Evolutionary conservation across 2,113 vertebrate genomes (phyloP), one percentile per base, ranked within the genome.

Genomic region (Baryphthengus martii): DNA sequence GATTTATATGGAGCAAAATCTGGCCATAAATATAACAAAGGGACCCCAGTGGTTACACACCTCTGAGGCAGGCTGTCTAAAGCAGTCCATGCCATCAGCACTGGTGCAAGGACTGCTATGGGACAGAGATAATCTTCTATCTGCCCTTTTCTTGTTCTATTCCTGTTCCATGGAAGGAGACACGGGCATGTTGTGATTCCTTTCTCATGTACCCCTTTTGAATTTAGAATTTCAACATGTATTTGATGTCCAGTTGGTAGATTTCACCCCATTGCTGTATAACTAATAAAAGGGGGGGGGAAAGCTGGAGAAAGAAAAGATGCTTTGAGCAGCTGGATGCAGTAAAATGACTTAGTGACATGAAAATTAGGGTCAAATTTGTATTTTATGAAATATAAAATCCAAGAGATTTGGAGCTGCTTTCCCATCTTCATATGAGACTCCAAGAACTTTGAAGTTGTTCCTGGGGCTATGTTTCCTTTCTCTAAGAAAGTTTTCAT

Each of bases 161-260:
- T 76, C 65, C 56, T 71, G 40, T 42, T 44, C 45, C 62, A 3
- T 5, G 17, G 37, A 39, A 23, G 45, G 11, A 63, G 5, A 6
- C 63, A 10, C 1, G 7, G 23, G 10, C 7, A 6, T 17, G 45
- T 49, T 25, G 4, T 11, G 6, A 4, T 17, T 19, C 44, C 23
- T 14, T 10, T 3, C 5, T 8, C 7, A 0, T 2, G 1, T 11
- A 23, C 12, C 9, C 29, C 18, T 40, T 52, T 35, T 19, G 42
- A 20, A 19, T 8, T 17, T 59, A 73, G 21, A 40, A 33, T 63
- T 87, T 39, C 19, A 9, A 17, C 6, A 8, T 5, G 24, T 4
- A 8, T 21, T 18, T 50, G 44, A n/a, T 55, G 20, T 6, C 70
- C 47, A 9, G 2, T 13, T 26, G 9, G 16, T 9, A 44, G 37